phyloP scores from a whole-genome alignment of 1,140 invertebrate genomes.

The Heliconius melpomene region DNA sequence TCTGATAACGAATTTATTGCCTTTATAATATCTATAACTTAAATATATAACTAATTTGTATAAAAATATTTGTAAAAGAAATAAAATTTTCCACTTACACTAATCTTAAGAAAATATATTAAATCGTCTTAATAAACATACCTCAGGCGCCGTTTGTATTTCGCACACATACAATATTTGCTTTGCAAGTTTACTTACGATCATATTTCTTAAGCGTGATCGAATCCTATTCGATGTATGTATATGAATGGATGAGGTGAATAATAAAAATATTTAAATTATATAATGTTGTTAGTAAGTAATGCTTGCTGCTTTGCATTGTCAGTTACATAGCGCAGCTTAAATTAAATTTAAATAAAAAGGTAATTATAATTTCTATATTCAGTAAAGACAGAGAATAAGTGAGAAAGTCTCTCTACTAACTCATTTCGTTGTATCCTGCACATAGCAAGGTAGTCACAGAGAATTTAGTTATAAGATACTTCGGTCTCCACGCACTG shows the following conservation, averaged over 20 bases:
- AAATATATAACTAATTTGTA: neutral
- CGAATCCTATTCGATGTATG: neutral
- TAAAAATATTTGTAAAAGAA: neutral
- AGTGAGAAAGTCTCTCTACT: too few relatives aligned
- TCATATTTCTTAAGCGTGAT: conserved; percentile 11
- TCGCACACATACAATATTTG: conserved; percentile 6
- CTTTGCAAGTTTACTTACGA: conserved; percentile 6
- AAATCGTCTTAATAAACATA: conserved; percentile 9
- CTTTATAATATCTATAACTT: neutral
- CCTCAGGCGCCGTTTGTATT: conserved; percentile 8
- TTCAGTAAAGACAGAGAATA: too few relatives aligned
- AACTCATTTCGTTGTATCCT: too few relatives aligned
- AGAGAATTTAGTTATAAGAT: too few relatives aligned
- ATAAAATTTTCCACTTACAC: neutral
- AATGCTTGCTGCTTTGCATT: neutral
- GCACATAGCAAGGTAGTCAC: too few relatives aligned
- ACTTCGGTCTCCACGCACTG: too few relatives aligned
- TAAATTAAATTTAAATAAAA: too few relatives aligned
- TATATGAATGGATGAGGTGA: neutral
- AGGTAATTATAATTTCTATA: too few relatives aligned
- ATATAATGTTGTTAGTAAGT: neutral
- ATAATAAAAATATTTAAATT: neutral
- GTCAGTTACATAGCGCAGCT: too few relatives aligned
- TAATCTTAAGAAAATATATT: neutral
- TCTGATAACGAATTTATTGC: neutral